Base-by-base conservation (phyloP, 2,888 invertebrate genomes). In the Agrochola macilenta region DNA sequence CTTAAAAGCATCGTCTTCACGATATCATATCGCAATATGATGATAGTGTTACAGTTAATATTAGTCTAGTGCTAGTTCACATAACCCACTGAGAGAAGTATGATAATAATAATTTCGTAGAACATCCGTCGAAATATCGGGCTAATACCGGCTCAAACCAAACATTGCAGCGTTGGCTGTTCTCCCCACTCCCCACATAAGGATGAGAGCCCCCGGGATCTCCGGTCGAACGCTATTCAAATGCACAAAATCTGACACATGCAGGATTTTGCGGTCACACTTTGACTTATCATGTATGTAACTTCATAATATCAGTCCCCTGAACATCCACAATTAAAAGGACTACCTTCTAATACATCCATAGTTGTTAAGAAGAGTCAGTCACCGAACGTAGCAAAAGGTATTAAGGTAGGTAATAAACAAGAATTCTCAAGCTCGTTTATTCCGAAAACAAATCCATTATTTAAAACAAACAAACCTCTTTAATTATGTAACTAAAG, bases 401-500 rank as follows among this genome's bases (percentile, higher is more conserved):
- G 23, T 11, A 26, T 0, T 26, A 26, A 52, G 52, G 20, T 20
- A 3, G 4, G n/a, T 14, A 58, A 78, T n/a, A 64, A 63, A 81
- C 64, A 61, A 43, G 46, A 26, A 61, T 26, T 52, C 14, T 11
- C 4, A 30, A 43, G 54, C 35, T 63, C n/a, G 5, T 69, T 69
- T 54, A 57, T 69, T 61, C 20, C 4, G 9, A 72, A 54, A 81
- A 68, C 52, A 68, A 49, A 60, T 61, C 26, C 17, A 72, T 78
- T 52, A 73, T 52, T 63, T 5, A 66, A 84, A 72, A 83, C 58
- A 78, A 86, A 86, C 71, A 69, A 77, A 76, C 64, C 35, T 49
- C 17, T 64, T 72, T 65, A 83, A 86, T 77, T 60, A 75, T 85
- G 70, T 63, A 82, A 82, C 84, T 69, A 64, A 72, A 84, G 68